These are phyloP conservation scores for Enteromius radiatus DNA, from an alignment of 2,797 vertebrate species.

Conservation along the genomic window DNA sequence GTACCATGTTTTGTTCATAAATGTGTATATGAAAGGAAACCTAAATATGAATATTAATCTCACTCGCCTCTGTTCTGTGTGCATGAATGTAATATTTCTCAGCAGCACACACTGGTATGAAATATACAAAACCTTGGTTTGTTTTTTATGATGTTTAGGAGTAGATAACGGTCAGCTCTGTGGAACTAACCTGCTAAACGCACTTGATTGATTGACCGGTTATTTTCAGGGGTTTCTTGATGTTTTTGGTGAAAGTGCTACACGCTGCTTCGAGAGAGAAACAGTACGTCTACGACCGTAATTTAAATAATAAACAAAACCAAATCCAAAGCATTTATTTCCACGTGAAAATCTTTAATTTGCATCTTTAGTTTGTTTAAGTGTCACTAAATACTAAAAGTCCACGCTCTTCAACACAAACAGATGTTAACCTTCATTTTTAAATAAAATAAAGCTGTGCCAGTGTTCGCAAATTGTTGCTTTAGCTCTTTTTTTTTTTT, in stretches of 20 bases:
- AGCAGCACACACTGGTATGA: not conserved
- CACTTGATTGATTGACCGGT: not conserved
- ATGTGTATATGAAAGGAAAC: constrained; percentile 78
- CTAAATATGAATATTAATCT: constrained; percentile 75
- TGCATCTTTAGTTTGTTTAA: not conserved
- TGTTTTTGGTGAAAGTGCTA: not conserved
- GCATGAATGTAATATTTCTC: constrained; percentile 19
- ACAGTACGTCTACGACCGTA: not conserved
- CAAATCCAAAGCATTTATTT: not conserved
- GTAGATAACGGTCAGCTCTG: not conserved
- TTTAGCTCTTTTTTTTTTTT: not conserved
- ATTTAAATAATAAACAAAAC: not conserved
- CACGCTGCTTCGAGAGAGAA: not conserved
- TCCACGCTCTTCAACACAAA: not conserved
- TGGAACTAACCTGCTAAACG: not conserved
- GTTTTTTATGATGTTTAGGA: not conserved
- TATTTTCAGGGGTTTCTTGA: not conserved
- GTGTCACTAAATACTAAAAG: too few species aligned
- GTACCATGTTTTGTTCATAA: constrained; percentile 71
- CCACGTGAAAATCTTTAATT: too few species aligned
- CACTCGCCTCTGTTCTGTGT: not conserved
- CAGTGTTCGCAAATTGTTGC: not conserved
- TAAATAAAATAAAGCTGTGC: not conserved
- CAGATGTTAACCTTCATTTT: not conserved
- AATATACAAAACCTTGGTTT: not conserved